These are phyloP conservation scores for Mus spicilegus DNA, from an alignment of 2,113 vertebrate genomes.

Conservation along the genomic window DNA sequence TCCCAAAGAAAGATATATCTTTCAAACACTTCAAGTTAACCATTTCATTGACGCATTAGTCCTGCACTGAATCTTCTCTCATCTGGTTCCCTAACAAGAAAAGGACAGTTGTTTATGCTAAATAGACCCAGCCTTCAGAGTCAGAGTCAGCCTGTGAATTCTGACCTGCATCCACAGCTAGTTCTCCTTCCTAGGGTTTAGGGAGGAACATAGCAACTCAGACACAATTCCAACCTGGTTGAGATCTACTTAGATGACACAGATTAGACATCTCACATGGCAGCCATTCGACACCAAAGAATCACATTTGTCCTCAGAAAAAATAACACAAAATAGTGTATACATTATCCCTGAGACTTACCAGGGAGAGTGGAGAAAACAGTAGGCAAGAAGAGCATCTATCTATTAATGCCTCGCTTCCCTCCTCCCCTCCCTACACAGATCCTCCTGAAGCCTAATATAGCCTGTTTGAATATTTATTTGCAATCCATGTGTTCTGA, in stretches of 20 bases:
- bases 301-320: background rate
- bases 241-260: too few relatives aligned
- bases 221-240: background rate
- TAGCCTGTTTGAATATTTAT: rapidly evolving
- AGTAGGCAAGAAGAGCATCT: background rate
- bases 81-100: background rate
- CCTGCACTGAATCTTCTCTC: rapidly evolving
- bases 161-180: background rate
- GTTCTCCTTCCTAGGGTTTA: background rate
- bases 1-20: background rate
- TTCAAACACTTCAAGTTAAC: constrained; percentile 1
- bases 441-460: background rate
- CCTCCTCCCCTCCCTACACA: rapidly evolving
- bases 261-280: too few relatives aligned
- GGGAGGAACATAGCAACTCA: rapidly evolving
- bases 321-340: background rate
- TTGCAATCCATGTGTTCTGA: background rate
- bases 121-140: rapidly evolving
- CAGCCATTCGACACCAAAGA: background rate
- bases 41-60: background rate
- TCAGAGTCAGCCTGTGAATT: background rate
- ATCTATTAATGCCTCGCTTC: too few relatives aligned
- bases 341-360: background rate
- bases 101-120: background rate
- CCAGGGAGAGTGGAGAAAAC: rapidly evolving